Evolutionary conservation across 2,113 vertebrate species (phyloP).

Genomic region (Amia ocellicauda): DNA sequence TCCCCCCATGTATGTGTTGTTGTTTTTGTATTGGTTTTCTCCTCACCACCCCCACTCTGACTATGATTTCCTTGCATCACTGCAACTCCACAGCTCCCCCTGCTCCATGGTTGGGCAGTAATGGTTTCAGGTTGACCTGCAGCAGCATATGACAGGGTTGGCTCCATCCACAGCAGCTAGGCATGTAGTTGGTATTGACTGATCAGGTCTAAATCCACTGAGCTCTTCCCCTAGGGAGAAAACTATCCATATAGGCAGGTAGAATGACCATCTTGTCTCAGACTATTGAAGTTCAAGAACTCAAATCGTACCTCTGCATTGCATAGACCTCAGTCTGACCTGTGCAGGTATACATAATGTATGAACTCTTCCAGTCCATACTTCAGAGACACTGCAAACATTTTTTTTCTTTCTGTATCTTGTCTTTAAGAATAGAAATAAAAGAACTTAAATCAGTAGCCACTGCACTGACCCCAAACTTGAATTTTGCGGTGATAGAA

Average conservation of each 20-base stretch:
- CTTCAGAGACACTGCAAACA: slow-evolving; percentile 51
- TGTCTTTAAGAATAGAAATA: slow-evolving; percentile 40
- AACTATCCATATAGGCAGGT: slow-evolving; percentile 49
- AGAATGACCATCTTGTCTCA: slow-evolving; percentile 54
- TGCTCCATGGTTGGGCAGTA: background rate
- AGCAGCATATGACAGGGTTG: background rate
- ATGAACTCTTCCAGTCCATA: slow-evolving; percentile 47
- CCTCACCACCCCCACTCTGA: too few relatives aligned
- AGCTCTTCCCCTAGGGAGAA: slow-evolving; percentile 36
- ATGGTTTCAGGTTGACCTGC: slow-evolving; percentile 26
- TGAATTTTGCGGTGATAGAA: slow-evolving; percentile 45
- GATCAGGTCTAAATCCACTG: slow-evolving; percentile 22
- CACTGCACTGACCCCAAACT: slow-evolving; percentile 64
- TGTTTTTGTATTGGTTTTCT: too few relatives aligned
- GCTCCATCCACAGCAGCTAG: background rate
- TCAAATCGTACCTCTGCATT: slow-evolving; percentile 37
- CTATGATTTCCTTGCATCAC: background rate
- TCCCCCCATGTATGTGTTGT: too few relatives aligned
- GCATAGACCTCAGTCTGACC: slow-evolving; percentile 56
- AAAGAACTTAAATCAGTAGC: slow-evolving; percentile 31
- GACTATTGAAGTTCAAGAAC: slow-evolving; percentile 50
- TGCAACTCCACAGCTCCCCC: slow-evolving; percentile 19
- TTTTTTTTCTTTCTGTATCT: slow-evolving; percentile 31
- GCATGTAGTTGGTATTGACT: slow-evolving; percentile 8
- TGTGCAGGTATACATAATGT: slow-evolving; percentile 52